Evolutionary conservation across 2,888 invertebrate genomes (phyloP), one percentile per base, ranked within the genome.

Genomic region (Phania funesta): DNA sequence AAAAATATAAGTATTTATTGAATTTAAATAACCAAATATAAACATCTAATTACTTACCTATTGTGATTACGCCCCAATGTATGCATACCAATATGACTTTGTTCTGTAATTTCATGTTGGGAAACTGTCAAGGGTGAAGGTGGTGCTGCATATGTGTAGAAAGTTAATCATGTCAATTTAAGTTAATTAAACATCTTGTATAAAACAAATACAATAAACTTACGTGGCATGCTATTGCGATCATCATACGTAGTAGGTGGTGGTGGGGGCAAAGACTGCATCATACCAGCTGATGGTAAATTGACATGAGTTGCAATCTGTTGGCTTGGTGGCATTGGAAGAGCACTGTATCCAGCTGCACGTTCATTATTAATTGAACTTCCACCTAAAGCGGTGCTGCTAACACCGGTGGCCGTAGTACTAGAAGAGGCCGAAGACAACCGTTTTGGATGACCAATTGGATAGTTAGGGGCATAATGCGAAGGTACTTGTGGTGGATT

Each of bases 401-500:
- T 88, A 7, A 84, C 84, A 24, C 86, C 85, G 8, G 86, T 87
- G 6, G 84, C 84, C 7, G 86, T 85, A n/a, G 85, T 85, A 29
- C 84, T 87, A n/a, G 89, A 88, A 46, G 90, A 90, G 13, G 90
- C 87, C 13, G 90, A 88, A 0, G 90, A 90, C 86, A 89, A 90
- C 46, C 95, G 92, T 84, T 95, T 92, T 0, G 95, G 94, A 92
- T 95, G 95, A 0, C 95, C 95, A 84, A 96, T 92, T 11, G 98
- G 98, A 92, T 97, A 98, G 92, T 98, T 98, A 0, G 97, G 98
- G 13, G 98, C 98, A 91, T 98, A 98, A 91, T 98, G 98, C 87
- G 97, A 97, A n/a, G 98, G 98, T 85, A 97, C 97, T 91, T 97
- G 97, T 7, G 98, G 98, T 3, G 98, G 98, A 41, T 98, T 97